These are phyloP conservation scores for Lophura nycthemera DNA, from an alignment of 2,113 vertebrate species.

Conservation along the genomic window DNA sequence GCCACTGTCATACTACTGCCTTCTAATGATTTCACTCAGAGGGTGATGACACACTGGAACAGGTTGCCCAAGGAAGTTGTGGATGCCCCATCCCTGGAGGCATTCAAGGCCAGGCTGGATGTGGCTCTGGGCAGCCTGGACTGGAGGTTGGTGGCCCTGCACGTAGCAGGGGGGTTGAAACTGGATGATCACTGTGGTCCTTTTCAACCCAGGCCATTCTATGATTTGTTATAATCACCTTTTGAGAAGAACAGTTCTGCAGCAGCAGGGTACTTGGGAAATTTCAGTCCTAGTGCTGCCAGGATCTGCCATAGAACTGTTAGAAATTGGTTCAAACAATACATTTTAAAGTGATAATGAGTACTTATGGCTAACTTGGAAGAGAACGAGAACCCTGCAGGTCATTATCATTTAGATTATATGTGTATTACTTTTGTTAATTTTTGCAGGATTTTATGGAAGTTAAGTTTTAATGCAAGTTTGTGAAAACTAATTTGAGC, in stretches of 20 bases:
- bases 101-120: too few relatives aligned
- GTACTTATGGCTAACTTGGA: neutral
- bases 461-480: neutral
- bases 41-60: too few relatives aligned
- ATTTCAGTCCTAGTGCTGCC: neutral
- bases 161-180: too few relatives aligned
- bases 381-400: neutral
- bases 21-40: neutral
- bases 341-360: neutral
- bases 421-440: neutral
- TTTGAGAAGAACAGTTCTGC: neutral
- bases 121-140: too few relatives aligned
- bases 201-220: too few relatives aligned
- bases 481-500: neutral
- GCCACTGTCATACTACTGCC: neutral
- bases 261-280: fast-evolving
- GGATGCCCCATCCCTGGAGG: too few relatives aligned
- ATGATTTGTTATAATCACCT: neutral
- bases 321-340: fast-evolving
- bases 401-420: neutral
- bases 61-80: too few relatives aligned
- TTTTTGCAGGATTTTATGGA: neutral
- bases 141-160: too few relatives aligned
- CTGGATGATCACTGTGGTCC: too few relatives aligned
- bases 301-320: neutral